Conservation (phyloP, 2,113 vertebrate genomes). For the Atlantisia rogersi region DNA sequence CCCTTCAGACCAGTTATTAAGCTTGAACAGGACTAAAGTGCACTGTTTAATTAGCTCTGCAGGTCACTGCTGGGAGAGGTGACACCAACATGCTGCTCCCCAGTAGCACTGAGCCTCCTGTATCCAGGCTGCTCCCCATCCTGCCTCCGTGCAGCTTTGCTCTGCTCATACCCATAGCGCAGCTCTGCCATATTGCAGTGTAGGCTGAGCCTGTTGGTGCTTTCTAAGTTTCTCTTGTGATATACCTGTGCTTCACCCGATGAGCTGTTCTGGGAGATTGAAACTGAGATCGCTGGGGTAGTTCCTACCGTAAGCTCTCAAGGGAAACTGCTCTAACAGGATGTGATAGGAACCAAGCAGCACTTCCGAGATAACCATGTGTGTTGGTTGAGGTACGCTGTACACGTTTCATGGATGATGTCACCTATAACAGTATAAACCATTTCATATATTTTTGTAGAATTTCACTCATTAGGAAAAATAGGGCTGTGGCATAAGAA, state of each 20-base stretch:
- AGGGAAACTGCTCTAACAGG: not conserved
- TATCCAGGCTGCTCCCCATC: not conserved
- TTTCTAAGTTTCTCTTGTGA: not conserved
- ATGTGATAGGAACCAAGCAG: not conserved
- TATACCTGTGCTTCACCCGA: not conserved
- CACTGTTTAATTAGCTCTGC: not conserved
- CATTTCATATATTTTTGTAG: not conserved
- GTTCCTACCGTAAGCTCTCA: not conserved
- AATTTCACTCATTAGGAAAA: not conserved
- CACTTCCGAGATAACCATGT: fast-evolving
- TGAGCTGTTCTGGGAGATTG: not conserved
- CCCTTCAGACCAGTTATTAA: not conserved
- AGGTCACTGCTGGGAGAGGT: not conserved
- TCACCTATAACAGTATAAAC: not conserved
- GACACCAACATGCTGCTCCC: not conserved
- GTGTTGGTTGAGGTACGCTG: not conserved
- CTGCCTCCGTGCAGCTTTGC: not conserved
- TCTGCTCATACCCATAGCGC: not conserved
- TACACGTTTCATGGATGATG: not conserved
- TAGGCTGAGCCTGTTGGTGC: not conserved
- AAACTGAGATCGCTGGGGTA: not conserved
- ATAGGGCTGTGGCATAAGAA: not conserved
- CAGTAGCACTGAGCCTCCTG: not conserved
- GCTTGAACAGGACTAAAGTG: not conserved
- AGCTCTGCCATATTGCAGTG: not conserved